phyloP scores from a whole-genome alignment of 1,140 invertebrate species.

The Colletes gigas region DNA sequence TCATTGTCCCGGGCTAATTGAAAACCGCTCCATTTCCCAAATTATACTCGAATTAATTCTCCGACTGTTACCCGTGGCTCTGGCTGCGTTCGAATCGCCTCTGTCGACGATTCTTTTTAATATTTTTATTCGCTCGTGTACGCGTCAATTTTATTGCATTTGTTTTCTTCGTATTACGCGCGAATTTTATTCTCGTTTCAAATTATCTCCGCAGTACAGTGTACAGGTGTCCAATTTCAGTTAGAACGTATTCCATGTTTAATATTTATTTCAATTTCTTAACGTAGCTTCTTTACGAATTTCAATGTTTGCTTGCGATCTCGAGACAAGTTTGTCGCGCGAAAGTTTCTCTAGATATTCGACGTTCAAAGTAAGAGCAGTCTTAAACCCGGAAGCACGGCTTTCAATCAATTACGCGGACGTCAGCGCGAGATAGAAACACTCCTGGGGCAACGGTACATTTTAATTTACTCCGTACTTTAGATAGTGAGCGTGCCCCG shows the following conservation, averaged over 20 bases:
- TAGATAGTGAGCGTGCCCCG: constrained; percentile 25
- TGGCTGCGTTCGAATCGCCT: too few species aligned
- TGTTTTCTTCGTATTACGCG: too few species aligned
- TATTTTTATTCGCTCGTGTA: too few species aligned
- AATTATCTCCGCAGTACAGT: too few species aligned
- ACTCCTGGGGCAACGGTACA: constrained; percentile 3
- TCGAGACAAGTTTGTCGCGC: neutral
- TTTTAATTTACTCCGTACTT: constrained; percentile 30
- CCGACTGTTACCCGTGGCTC: too few species aligned
- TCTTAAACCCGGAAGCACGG: neutral
- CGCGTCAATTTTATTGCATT: too few species aligned
- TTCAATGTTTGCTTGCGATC: neutral
- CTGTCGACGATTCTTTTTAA: too few species aligned
- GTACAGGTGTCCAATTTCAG: too few species aligned
- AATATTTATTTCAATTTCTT: too few species aligned
- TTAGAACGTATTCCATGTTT: too few species aligned
- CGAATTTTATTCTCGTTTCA: too few species aligned
- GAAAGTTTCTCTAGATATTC: neutral
- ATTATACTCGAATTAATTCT: too few species aligned
- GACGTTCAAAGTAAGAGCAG: neutral
- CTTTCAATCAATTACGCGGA: neutral
- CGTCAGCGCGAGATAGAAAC: neutral
- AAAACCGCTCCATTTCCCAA: neutral
- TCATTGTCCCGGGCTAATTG: constrained; percentile 10
- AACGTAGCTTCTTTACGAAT: neutral